These are phyloP conservation scores for Campylorhamphus procurvoides DNA, from an alignment of 2,113 vertebrate species.

Conservation along the genomic window DNA sequence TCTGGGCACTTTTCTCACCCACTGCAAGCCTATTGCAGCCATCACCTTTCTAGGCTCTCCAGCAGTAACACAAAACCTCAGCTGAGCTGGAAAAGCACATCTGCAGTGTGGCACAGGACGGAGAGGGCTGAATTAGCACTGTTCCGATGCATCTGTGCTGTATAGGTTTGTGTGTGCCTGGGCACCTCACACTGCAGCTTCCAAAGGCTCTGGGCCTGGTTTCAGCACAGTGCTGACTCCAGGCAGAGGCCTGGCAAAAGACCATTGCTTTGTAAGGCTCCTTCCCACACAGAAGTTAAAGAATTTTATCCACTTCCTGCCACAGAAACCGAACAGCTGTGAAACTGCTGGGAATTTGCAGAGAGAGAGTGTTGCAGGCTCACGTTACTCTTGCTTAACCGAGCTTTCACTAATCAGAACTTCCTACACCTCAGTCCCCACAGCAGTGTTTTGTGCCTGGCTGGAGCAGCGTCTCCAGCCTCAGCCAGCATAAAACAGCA, in stretches of 20 bases:
- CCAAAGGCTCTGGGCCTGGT: not conserved
- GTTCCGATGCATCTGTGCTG: not conserved
- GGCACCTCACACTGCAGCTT: slow-evolving; percentile 37
- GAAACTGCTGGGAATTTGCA: not conserved
- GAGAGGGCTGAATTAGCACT: not conserved
- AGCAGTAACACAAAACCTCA: not conserved
- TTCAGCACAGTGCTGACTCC: slow-evolving; percentile 35
- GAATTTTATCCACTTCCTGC: not conserved
- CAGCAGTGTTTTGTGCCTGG: not conserved
- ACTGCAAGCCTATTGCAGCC: not conserved
- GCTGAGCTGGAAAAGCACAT: slow-evolving; percentile 33
- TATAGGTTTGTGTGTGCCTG: slow-evolving; percentile 19
- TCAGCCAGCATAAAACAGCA: not conserved
- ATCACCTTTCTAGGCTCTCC: not conserved
- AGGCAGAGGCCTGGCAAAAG: slow-evolving; percentile 1
- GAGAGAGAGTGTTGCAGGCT: not conserved
- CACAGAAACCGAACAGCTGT: not conserved
- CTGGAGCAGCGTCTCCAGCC: not conserved
- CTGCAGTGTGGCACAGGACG: slow-evolving; percentile 20
- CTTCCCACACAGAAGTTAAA: not conserved
- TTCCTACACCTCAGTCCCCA: not conserved
- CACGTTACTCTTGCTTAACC: not conserved
- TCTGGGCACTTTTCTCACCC: not conserved
- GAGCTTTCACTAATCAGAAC: not conserved
- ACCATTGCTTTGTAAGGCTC: not conserved